phyloP scores from a whole-genome alignment of 2,888 invertebrate species.

The Hirtodrosophila alboralis region DNA sequence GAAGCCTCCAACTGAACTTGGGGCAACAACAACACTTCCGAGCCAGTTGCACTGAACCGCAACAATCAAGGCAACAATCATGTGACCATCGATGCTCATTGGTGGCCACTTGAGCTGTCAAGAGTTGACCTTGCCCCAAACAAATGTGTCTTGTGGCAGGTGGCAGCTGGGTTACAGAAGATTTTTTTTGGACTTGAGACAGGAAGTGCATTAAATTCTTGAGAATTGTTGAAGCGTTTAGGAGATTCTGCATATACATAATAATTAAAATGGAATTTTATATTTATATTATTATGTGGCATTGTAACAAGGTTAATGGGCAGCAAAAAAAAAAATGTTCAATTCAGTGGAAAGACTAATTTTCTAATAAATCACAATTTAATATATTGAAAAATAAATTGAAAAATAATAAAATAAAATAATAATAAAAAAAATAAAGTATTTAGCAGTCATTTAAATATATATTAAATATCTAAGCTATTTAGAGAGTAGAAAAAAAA shows the following conservation, averaged over 20 bases:
- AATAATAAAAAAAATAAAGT: no score
- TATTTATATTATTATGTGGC: background rate
- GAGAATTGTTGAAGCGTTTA: constrained; percentile 4
- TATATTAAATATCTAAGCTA: no score
- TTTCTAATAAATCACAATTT: no score
- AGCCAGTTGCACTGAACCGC: constrained; percentile 67
- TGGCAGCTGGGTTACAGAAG: background rate
- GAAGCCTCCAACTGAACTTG: constrained; percentile 35
- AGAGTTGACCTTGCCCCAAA: constrained; percentile 45
- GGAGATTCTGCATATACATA: background rate
- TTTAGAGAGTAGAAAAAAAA: no score
- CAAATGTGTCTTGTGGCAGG: constrained; percentile 11
- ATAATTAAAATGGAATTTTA: background rate
- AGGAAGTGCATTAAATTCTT: constrained; percentile 43
- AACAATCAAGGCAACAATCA: constrained; percentile 66
- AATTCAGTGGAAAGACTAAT: no score
- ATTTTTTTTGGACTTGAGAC: constrained; percentile 5
- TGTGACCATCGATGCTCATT: constrained; percentile 37
- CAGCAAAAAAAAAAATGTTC: no score
- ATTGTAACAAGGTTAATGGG: constrained; percentile 7
- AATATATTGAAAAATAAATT: no score
- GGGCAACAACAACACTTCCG: constrained; percentile 45
- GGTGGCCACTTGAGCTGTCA: constrained; percentile 38
- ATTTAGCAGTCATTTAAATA: no score
- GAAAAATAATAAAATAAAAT: no score